A percentile compares a stretch with the other conserved stretches of the same genome.
These are phyloP conservation scores for Vulpes ferrilata DNA, from an alignment of 2,113 vertebrate genomes.

Conservation along the genomic window DNA sequence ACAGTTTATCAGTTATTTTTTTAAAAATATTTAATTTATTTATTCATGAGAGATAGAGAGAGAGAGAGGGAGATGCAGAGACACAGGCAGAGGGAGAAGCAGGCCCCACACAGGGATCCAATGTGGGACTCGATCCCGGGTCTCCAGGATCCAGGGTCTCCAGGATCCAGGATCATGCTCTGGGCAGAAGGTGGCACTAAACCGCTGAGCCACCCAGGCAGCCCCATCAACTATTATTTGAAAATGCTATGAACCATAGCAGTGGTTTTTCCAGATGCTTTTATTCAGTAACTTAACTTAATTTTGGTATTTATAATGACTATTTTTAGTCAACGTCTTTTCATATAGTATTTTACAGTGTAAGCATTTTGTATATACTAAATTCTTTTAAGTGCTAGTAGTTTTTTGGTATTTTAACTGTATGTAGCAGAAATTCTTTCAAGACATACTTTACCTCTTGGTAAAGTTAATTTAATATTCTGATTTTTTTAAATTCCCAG, in stretches of 20 bases:
- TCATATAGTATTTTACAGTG: background rate
- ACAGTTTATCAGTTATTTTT: background rate
- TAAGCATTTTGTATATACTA: background rate
- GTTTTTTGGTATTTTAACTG: background rate
- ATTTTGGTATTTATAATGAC: background rate
- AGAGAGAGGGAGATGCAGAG: no score
- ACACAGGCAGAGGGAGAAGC: no score
- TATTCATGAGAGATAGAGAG: no score
- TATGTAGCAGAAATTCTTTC: background rate
- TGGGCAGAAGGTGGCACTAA: no score
- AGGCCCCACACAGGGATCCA: no score
- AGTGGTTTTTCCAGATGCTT: background rate
- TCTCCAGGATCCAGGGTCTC: no score
- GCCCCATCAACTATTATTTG: background rate
- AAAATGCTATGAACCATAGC: background rate
- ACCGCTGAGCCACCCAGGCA: no score
- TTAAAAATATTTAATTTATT: background rate
- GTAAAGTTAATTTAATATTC: background rate
- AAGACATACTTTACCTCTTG: background rate
- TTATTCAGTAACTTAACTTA: background rate
- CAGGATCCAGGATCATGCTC: no score
- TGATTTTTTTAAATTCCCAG: background rate
- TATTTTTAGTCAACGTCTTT: background rate
- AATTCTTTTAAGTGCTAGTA: background rate
- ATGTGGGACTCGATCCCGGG: no score